Base-by-base conservation (phyloP, 2,888 invertebrate genomes). In the Caenorhabditis doughertyi region DNA sequence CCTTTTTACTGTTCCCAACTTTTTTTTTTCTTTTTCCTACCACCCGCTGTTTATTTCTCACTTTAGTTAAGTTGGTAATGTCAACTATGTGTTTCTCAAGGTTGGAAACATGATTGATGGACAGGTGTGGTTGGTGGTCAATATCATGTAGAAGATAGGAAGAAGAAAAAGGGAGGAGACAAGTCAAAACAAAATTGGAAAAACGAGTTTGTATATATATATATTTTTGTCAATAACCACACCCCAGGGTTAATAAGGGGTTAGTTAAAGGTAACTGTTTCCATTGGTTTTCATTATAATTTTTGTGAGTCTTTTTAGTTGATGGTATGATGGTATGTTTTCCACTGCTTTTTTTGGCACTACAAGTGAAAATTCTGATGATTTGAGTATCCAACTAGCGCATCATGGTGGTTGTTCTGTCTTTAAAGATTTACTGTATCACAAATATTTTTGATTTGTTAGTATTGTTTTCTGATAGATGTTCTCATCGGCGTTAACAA, bases 41-140 rank as follows among this genome's bases (percentile, higher is more conserved):
- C 51, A 3, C 51, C 51, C 23, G 13, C 51, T 23, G 51, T 51
- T 9, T n/a, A n/a, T n/a, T n/a, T n/a, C n/a, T 35, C 9, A 35
- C 35, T 35, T 35, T 35, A n/a, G n/a, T 9, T 9, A 35, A 35
- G 18, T 35, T 60, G n/a, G 39, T 18, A n/a, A 39, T 39, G n/a
- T 35, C 32, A 32, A 32, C 32, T 7, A 42, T 9, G 9, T 44
- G 18, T 73, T 32, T 74, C 64, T 74, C 74, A 74, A 74, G 74
- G 74, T 56, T 74, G 58, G 32, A 25, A 65, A 62, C 65, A 47
- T 74, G 73, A 64, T 64, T 73, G 55, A 73, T 73, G 42, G 49
- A 27, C 65, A 74, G 74, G 74, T 74, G 74, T 74, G 74, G 74
- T 65, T 39, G 27, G 39, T 49, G 29, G 42, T 42, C 42, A 42